Conservation (phyloP, 1,140 invertebrate species). For the Lanistes nyassanus region DNA sequence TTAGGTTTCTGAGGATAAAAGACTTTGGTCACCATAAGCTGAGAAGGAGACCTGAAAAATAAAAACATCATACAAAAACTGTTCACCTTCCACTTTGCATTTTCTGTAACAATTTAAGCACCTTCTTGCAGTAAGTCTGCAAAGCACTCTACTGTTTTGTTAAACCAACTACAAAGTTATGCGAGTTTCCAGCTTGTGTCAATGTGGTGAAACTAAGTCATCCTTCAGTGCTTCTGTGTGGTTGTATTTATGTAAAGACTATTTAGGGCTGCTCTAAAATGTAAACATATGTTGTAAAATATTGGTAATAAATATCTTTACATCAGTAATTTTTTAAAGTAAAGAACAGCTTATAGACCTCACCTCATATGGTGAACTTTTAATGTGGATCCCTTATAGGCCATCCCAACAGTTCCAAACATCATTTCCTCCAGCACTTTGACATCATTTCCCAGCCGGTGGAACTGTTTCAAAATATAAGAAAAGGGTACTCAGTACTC, state of each 20-base stretch:
- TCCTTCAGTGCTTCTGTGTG: too few relatives aligned
- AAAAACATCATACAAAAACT: not conserved
- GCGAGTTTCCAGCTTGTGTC: too few relatives aligned
- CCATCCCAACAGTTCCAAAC: constrained; percentile 88
- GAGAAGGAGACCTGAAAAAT: constrained; percentile 70
- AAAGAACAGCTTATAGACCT: not conserved
- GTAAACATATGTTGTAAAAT: too few relatives aligned
- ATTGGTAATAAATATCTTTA: too few relatives aligned
- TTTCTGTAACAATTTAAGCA: too few relatives aligned
- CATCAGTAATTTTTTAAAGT: not conserved
- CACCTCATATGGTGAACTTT: constrained; percentile 76
- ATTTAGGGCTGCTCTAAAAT: too few relatives aligned
- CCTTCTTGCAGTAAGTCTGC: too few relatives aligned
- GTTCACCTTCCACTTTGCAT: not conserved
- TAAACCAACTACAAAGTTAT: too few relatives aligned
- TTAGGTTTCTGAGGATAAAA: constrained; percentile 64
- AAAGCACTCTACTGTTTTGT: too few relatives aligned
- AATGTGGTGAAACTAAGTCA: too few relatives aligned
- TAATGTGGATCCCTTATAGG: constrained; percentile 82
- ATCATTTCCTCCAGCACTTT: constrained; percentile 86
- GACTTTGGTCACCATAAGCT: constrained; percentile 81
- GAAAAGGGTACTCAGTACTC: constrained; percentile 7
- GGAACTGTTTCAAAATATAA: constrained; percentile 56
- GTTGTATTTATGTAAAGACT: too few relatives aligned
- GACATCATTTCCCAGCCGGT: constrained; percentile 74